Evolutionary conservation across 2,113 vertebrate species (phyloP).

Genomic region (Paradisaea rubra): DNA sequence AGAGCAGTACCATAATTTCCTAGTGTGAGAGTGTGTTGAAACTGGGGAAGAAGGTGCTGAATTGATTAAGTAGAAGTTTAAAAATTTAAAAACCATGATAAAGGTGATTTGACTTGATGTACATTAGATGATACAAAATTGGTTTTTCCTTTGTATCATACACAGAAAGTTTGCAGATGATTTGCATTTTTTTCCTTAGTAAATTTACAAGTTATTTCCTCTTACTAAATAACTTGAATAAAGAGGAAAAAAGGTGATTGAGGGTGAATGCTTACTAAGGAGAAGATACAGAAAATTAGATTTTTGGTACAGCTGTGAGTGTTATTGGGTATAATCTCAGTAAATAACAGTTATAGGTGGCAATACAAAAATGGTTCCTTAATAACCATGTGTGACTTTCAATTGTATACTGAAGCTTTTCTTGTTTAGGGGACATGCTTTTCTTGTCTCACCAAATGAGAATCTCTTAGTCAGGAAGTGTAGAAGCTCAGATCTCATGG

Average conservation of each 20-base stretch:
- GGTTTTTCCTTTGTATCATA: background rate
- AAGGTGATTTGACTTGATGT: background rate
- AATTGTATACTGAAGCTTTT: background rate
- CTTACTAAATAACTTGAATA: background rate
- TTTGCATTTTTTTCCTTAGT: background rate
- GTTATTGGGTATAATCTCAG: background rate
- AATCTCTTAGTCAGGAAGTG: background rate
- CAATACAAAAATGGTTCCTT: background rate
- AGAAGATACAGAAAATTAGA: background rate
- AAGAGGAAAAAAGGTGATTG: background rate
- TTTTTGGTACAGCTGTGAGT: background rate
- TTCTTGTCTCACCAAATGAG: background rate
- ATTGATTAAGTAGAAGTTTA: background rate
- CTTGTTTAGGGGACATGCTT: background rate
- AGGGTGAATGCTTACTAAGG: background rate
- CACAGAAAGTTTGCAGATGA: background rate
- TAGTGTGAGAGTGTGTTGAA: background rate
- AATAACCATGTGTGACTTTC: background rate
- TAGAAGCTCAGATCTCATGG: background rate
- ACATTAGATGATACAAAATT: background rate
- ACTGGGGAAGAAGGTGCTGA: background rate
- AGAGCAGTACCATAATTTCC: background rate
- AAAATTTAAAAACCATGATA: background rate
- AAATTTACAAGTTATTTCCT: background rate
- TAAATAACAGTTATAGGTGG: background rate